Evolutionary conservation across 2,797 vertebrate genomes (phyloP).

Genomic region (Hydrocynus forskahlii): DNA sequence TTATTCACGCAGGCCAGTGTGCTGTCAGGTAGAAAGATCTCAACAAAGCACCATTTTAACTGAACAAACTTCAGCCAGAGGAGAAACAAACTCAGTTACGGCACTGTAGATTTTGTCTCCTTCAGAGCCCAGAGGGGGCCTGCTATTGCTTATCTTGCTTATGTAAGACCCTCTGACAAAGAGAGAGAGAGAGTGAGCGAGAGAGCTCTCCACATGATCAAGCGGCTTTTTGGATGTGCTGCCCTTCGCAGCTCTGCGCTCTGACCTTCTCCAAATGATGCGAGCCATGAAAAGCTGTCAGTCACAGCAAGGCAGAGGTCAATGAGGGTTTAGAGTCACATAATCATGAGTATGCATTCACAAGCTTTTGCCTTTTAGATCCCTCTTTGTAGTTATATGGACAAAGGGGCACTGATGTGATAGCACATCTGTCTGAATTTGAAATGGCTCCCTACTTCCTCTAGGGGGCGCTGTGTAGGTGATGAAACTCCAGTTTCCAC

Average conservation of each 20-base stretch:
- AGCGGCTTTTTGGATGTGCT: conserved; percentile 6
- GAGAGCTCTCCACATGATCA: conserved; percentile 23
- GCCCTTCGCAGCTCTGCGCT: conserved; percentile 5
- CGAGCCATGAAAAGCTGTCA: background rate
- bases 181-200: no score
- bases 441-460: no score
- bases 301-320: background rate
- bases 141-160: conserved; percentile 18
- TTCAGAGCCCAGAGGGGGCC: conserved; percentile 21
- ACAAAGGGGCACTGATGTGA: no score
- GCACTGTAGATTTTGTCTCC: background rate
- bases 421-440: no score
- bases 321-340: background rate
- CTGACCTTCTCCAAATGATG: conserved; percentile 11
- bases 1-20: background rate
- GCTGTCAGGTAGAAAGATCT: background rate
- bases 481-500: no score
- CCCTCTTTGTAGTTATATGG: background rate
- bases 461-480: no score
- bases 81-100: background rate
- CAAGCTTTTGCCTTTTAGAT: background rate
- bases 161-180: conserved; percentile 21
- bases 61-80: background rate
- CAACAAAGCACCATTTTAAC: background rate
- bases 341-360: background rate